These are phyloP conservation scores for Microcebus griseorufus DNA, from an alignment of 2,113 vertebrate genomes.

Conservation along the genomic window DNA sequence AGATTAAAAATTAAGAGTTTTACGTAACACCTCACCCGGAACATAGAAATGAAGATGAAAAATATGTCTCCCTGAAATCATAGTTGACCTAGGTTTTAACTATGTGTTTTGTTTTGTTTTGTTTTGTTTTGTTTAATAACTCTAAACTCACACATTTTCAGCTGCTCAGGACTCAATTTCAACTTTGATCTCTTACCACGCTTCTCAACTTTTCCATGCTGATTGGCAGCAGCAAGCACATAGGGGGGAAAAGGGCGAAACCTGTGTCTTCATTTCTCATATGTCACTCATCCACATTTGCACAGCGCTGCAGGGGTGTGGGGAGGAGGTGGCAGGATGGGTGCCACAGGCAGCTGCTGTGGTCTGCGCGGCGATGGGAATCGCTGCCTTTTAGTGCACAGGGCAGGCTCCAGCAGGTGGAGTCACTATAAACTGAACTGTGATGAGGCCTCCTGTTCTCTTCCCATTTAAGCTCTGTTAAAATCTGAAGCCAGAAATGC, in stretches of 20 bases:
- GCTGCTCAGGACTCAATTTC: not conserved
- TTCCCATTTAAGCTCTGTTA: not conserved
- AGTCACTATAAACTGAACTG: not conserved
- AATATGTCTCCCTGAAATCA: not conserved
- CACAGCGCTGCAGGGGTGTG: not conserved
- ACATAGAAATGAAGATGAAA: not conserved
- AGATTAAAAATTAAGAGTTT: not conserved
- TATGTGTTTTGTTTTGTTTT: not conserved
- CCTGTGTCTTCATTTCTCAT: not conserved
- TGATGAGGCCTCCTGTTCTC: no score
- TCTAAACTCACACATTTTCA: not conserved
- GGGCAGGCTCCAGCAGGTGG: not conserved
- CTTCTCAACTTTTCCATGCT: not conserved
- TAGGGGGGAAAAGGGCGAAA: not conserved
- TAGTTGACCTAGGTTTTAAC: not conserved
- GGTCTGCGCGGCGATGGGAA: not conserved
- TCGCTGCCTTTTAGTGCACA: not conserved
- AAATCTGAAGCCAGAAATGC: not conserved
- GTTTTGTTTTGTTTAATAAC: not conserved
- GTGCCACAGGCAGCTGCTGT: not conserved
- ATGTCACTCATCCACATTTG: not conserved
- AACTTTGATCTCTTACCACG: not conserved
- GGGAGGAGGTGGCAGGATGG: not conserved
- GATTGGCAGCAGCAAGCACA: not conserved
- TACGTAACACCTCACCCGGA: not conserved